Percentiles rank a stretch among this genome's conserved stretches.
phyloP scores from a whole-genome alignment of 2,888 invertebrate species.

The Xanthia icteritia region DNA sequence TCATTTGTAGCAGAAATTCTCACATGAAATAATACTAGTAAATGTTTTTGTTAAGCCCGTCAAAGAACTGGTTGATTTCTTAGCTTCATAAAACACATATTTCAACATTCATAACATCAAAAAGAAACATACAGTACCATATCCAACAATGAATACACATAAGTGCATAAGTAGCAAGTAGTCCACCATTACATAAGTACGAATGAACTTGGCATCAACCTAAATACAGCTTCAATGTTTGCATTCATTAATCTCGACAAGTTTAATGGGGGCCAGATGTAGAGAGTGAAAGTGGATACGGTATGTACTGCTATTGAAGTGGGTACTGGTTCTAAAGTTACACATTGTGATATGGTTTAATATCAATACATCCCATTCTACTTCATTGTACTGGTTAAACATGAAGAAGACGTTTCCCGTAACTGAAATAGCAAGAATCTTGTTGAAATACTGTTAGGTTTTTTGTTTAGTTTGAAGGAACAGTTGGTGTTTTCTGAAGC shows the following conservation, averaged over 20 bases:
- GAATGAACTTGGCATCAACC: conserved; percentile 87
- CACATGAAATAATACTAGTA: neutral
- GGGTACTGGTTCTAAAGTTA: neutral
- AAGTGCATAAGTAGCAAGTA: conserved; percentile 23
- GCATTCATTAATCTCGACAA: conserved; percentile 76
- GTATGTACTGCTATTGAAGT: conserved; percentile 57
- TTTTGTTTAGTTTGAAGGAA: neutral
- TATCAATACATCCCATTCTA: neutral
- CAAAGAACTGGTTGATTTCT: neutral
- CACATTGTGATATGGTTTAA: neutral
- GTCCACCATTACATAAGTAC: conserved; percentile 59
- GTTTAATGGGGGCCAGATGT: conserved; percentile 59
- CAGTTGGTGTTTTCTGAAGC: no score
- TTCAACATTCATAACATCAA: conserved; percentile 2
- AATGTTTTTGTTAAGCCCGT: neutral
- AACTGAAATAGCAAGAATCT: neutral
- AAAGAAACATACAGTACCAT: conserved; percentile 2
- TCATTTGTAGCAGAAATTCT: neutral
- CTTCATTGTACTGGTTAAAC: neutral
- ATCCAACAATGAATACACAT: conserved; percentile 1
- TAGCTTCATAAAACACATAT: neutral
- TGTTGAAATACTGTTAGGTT: neutral
- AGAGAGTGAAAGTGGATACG: conserved; percentile 77
- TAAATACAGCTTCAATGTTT: conserved; percentile 74
- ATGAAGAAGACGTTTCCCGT: no score